Percentiles rank a stretch among this genome's conserved stretches.
Conservation (phyloP, 2,113 vertebrate genomes). For the Athene noctua region DNA sequence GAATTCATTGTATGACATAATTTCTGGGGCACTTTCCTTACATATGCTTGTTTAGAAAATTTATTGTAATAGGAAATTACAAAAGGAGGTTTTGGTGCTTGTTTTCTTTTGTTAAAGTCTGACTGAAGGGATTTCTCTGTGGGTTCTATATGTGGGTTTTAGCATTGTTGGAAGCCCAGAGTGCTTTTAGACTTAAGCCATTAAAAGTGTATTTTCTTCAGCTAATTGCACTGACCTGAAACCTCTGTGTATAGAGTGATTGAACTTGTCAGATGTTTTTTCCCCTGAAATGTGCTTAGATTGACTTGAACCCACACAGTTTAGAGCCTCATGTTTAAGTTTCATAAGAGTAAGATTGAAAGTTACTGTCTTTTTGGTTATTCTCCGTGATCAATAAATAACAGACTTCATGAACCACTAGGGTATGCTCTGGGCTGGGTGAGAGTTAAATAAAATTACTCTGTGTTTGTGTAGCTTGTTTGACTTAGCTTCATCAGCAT, state of each 20-base stretch:
- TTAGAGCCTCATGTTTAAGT: neutral
- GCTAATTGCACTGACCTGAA: conserved; percentile 15
- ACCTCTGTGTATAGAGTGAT: neutral
- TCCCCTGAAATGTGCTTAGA: neutral
- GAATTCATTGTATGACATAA: neutral
- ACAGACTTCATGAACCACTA: neutral
- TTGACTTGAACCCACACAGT: neutral
- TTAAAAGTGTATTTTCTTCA: conserved; percentile 7
- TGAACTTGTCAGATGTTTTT: neutral
- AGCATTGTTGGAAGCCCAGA: neutral
- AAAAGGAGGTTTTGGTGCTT: neutral
- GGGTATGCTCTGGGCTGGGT: neutral
- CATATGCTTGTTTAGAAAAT: neutral
- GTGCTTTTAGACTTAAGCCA: neutral
- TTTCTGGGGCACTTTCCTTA: neutral
- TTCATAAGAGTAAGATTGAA: neutral
- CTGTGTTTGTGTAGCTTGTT: conserved; percentile 42
- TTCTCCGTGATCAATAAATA: conserved; percentile 35
- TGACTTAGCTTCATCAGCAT: conserved; percentile 35
- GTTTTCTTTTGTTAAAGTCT: neutral
- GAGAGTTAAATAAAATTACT: conserved; percentile 1
- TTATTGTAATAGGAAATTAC: conserved; percentile 25
- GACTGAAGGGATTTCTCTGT: neutral
- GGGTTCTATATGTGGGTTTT: neutral
- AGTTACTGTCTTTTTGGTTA: conserved; percentile 14